These are phyloP conservation scores for Porphyrio hochstetteri DNA, from an alignment of 2,113 vertebrate species.

Conservation along the genomic window DNA sequence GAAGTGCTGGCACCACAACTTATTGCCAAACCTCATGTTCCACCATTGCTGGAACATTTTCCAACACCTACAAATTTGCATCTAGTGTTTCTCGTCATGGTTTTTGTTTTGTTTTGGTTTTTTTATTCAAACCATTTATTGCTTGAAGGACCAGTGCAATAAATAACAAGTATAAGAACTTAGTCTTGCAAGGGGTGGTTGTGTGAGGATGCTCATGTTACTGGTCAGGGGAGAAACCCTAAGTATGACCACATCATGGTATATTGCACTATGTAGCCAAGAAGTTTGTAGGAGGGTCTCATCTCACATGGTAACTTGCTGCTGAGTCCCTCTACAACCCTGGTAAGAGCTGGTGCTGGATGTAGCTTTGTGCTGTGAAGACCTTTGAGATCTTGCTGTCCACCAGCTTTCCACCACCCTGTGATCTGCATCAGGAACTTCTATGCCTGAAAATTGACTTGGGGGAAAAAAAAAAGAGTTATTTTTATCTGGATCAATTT, in stretches of 20 bases:
- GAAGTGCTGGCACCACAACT: not conserved
- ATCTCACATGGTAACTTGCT: not conserved
- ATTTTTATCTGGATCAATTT: constrained; percentile 35
- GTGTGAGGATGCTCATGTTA: not conserved
- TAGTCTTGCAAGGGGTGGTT: not conserved
- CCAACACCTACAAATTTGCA: not conserved
- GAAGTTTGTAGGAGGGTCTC: not conserved
- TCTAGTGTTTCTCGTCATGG: not conserved
- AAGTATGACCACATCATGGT: not conserved
- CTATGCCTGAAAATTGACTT: not conserved
- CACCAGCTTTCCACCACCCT: not conserved
- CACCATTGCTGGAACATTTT: not conserved
- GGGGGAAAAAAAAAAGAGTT: not conserved
- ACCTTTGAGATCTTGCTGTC: not conserved
- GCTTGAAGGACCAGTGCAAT: not conserved
- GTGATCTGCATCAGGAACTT: not conserved
- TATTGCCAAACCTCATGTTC: not conserved
- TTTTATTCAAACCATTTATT: not conserved
- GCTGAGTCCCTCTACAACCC: not conserved
- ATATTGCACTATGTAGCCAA: not conserved
- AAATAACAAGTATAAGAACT: not conserved
- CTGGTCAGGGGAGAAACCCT: not conserved
- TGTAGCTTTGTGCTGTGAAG: not conserved
- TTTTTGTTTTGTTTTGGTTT: not conserved
- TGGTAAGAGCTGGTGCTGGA: not conserved